Percentiles rank a stretch among this genome's conserved stretches.
phyloP scores from a whole-genome alignment of 2,113 vertebrate species.

The Sinocyclocheilus anshuiensis region DNA sequence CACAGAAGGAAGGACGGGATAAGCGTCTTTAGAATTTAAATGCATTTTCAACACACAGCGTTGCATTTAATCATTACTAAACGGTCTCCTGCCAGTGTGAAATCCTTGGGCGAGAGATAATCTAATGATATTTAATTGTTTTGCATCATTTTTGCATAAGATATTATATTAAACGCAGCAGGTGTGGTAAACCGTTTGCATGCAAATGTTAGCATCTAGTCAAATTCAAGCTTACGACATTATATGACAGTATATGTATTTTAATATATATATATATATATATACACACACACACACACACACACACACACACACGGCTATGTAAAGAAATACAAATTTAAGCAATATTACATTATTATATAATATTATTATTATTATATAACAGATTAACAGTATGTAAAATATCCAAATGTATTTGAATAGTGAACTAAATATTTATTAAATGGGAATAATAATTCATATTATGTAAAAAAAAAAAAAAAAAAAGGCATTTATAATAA shows the following conservation, averaged over 20 bases:
- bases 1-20: conserved; percentile 6
- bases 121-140: neutral
- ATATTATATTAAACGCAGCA: neutral
- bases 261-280: too few species aligned
- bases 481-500: too few species aligned
- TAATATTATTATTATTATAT: too few species aligned
- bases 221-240: neutral
- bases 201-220: neutral
- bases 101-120: neutral
- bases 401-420: neutral
- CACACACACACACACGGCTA: too few species aligned
- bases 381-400: too few species aligned
- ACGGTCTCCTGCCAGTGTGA: neutral
- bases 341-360: too few species aligned
- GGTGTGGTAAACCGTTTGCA: neutral
- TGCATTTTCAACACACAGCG: neutral
- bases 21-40: conserved; percentile 11
- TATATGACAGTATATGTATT: too few species aligned
- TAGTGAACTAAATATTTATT: neutral
- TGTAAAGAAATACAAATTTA: too few species aligned
- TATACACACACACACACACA: too few species aligned
- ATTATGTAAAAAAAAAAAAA: too few species aligned
- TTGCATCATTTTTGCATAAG: neutral
- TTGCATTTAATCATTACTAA: neutral
- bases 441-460: neutral